Base-by-base conservation (phyloP, 2,888 invertebrate genomes). In the Caradrina kadenii region DNA sequence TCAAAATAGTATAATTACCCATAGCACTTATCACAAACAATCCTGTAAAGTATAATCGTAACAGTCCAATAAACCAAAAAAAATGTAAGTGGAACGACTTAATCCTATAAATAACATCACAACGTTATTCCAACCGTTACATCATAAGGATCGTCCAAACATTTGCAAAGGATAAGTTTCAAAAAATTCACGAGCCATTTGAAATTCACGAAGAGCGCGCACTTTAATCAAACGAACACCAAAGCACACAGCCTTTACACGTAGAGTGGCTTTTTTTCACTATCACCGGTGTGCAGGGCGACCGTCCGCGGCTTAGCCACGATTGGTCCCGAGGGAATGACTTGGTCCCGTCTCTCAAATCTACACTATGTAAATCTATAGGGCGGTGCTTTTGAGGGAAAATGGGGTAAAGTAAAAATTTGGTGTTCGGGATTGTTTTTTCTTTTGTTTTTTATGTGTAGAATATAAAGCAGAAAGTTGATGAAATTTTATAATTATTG, bases 241-340 rank as follows among this genome's bases (percentile, higher is more conserved):
- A 76, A 80, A 80, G 78, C 76, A 78, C 79, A 72, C 69, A 64
- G 81, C 73, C 68, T 80, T 80, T 81, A 72, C 75, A 64, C 65
- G 68, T 26, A 65, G 66, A 72, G 68, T 69, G 70, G 80, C 69
- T 68, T 80, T 83, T 68, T 82, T 83, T 79, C 79, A 74, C 78
- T 82, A 83, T 84, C 83, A 79, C 73, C 76, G 80, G 68, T 72
- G 76, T 70, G 71, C 84, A 83, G 84, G 76, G 69, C 73, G 65
- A 55, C 70, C 67, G 80, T 60, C 62, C 68, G 72, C 50, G 76
- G 79, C 68, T 82, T 79, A 82, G 73, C 68, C 69, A 48, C 67
- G 73, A 82, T 82, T 79, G 81, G 75, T 53, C 79, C 73, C 66
- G 58, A 55, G 70, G 63, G 83, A 69, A 78, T 75, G 69, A 83